A percentile compares a stretch with the other conserved stretches of the same genome.
Conservation (phyloP, 2,797 vertebrate genomes). For the Tolypeutes matacus region DNA sequence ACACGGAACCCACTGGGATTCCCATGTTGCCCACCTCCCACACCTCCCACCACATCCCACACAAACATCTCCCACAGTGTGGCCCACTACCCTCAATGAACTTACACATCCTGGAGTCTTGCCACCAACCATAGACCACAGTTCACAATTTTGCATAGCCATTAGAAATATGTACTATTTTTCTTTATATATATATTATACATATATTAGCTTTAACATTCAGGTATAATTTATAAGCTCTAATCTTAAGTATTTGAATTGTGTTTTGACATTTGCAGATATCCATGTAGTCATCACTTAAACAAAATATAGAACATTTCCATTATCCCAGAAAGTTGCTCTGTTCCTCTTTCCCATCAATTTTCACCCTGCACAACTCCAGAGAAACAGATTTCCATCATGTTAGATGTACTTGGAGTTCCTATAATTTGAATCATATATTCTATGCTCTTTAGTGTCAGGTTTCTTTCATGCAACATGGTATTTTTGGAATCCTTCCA, state of each 20-base stretch:
- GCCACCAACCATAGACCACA: no score
- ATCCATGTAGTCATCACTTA: neutral
- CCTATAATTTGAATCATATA: neutral
- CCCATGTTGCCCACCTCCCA: no score
- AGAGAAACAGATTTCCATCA: neutral
- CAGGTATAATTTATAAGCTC: neutral
- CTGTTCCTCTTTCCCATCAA: rapidly evolving
- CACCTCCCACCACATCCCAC: no score
- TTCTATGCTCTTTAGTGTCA: neutral
- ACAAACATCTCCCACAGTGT: no score
- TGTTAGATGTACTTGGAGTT: neutral
- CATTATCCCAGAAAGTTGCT: neutral
- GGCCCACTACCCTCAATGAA: no score
- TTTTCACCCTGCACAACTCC: neutral
- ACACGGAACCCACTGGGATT: no score
- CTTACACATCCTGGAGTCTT: no score
- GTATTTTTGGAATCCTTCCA: neutral
- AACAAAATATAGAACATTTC: neutral
- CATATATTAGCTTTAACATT: neutral
- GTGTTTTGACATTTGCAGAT: neutral
- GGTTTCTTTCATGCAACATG: neutral
- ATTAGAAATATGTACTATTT: neutral
- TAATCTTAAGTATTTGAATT: neutral
- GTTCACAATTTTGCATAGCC: neutral
- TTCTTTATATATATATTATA: neutral